phyloP scores from a whole-genome alignment of 2,113 vertebrate genomes.

The Tyto alba region DNA sequence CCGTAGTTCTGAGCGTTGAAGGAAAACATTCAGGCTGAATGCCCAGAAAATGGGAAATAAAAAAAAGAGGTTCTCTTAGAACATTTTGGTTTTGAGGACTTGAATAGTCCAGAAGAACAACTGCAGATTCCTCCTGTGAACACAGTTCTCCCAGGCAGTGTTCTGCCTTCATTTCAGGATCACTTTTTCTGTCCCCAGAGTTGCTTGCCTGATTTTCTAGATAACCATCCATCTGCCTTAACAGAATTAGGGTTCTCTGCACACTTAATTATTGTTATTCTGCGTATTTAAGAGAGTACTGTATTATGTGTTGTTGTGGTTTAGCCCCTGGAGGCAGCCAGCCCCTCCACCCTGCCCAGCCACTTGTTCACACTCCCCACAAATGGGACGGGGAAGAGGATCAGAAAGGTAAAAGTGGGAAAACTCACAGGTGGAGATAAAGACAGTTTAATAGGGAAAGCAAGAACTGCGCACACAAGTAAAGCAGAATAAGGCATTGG shows the following conservation, averaged over 20 bases:
- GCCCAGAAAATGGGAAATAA: not conserved
- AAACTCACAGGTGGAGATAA: not conserved
- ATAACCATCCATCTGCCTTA: not conserved
- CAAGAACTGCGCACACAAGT: fast-evolving
- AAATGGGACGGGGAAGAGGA: not conserved
- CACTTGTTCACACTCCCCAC: fast-evolving
- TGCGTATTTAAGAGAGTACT: not conserved
- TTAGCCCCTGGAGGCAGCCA: not conserved
- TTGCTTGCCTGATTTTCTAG: not conserved
- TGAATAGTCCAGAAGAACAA: not conserved
- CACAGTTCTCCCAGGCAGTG: not conserved
- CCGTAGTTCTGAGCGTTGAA: not conserved
- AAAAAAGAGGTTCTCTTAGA: not conserved
- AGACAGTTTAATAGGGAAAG: not conserved
- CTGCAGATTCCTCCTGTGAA: not conserved
- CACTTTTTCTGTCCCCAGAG: not conserved
- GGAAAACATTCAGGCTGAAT: not conserved
- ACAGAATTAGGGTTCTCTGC: not conserved
- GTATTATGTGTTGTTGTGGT: not conserved
- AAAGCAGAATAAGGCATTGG: not conserved
- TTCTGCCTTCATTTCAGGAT: not conserved
- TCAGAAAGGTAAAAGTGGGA: not conserved
- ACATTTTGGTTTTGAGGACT: not conserved
- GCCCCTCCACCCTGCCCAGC: too few relatives aligned
- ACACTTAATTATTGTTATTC: not conserved